These are phyloP conservation scores for Hypomecis punctinalis DNA, from an alignment of 2,888 invertebrate genomes.

Conservation along the genomic window DNA sequence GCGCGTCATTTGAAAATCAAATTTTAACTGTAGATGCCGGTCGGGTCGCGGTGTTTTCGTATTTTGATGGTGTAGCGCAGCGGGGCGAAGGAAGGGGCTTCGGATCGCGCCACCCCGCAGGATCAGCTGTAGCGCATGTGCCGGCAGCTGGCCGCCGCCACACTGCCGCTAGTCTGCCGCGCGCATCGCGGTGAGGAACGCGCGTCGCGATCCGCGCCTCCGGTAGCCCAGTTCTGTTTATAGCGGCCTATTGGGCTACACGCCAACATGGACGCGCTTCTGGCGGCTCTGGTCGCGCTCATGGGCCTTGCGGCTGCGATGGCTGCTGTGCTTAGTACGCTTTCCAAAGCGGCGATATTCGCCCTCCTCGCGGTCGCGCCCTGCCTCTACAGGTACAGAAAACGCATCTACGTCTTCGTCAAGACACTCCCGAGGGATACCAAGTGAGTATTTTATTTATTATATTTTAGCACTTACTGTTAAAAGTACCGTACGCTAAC, in stretches of 20 bases:
- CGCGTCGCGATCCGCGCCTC: constrained; percentile 47
- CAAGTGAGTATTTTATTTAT: constrained; percentile 82
- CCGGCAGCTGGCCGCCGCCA: constrained; percentile 70
- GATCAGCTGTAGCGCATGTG: constrained; percentile 34
- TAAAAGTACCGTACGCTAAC: constrained; percentile 13
- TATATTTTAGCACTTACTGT: constrained; percentile 6
- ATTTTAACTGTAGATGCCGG: constrained; percentile 33
- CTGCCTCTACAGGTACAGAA: constrained; percentile 83
- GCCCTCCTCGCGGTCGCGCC: constrained; percentile 84
- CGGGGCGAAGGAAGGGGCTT: constrained; percentile 17
- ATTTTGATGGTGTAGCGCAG: constrained; percentile 20
- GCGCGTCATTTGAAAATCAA: constrained; percentile 36
- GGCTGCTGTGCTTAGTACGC: constrained; percentile 85
- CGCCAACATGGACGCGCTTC: constrained; percentile 83
- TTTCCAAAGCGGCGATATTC: constrained; percentile 90
- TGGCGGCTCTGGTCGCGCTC: constrained; percentile 80
- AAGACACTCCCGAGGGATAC: constrained; percentile 88
- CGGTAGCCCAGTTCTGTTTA: constrained; percentile 48
- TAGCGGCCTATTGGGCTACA: constrained; percentile 75
- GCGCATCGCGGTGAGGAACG: constrained; percentile 49
- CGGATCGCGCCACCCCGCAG: constrained; percentile 29
- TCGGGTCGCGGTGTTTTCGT: not conserved
- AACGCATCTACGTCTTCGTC: constrained; percentile 85
- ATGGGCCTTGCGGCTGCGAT: constrained; percentile 83
- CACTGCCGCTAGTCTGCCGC: constrained; percentile 53